Evolutionary conservation across 2,888 invertebrate genomes (phyloP), one percentile per base, ranked within the genome.

Genomic region (Blomia tropicalis): DNA sequence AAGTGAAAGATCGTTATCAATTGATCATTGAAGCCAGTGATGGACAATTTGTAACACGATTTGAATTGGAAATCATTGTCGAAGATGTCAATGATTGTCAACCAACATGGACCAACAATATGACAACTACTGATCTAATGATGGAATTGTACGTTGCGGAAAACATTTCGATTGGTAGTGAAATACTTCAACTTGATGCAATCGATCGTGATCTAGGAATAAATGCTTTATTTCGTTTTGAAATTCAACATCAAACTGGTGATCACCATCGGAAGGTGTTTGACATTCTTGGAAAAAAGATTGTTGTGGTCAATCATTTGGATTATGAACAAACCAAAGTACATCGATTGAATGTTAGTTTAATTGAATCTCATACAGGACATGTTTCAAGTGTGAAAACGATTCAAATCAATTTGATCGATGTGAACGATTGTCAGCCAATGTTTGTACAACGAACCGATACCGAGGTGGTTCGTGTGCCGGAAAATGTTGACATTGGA

Each of bases 341-440:
- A 30, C 93, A 92, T 72, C 79, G 82, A 41, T 76, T 95, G 61
- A 90, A 90, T 70, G 83, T 95, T 51, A 86, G 86, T n/a, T 92
- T 90, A 32, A 84, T 83, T 60, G 93, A 95, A 75, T 29, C n/a
- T 14, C 84, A 84, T 65, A 90, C 90, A 2, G 87, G 81, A 70
- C 90, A 90, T 0, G 79, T 83, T 66, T 27, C 53, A 14, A 29
- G 53, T 11, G 25, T 30, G 19, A 17, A 30, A 32, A 19, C 43
- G n/a, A 30, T 62, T 19, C 43, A 29, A 29, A 83, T 96, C 7
- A 80, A 82, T 66, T 85, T 96, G 1, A 80, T 85, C 67, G 95
- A 95, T 73, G 84, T 86, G 65, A 96, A 96, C 74, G 96, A 96
- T 75, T 93, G 95, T 74, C 82, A 87, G 0, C 96, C 95, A 0